Evolutionary conservation across 2,888 invertebrate species (phyloP), one percentile per base, ranked within the genome.

Genomic region (Anorthoa munda): DNA sequence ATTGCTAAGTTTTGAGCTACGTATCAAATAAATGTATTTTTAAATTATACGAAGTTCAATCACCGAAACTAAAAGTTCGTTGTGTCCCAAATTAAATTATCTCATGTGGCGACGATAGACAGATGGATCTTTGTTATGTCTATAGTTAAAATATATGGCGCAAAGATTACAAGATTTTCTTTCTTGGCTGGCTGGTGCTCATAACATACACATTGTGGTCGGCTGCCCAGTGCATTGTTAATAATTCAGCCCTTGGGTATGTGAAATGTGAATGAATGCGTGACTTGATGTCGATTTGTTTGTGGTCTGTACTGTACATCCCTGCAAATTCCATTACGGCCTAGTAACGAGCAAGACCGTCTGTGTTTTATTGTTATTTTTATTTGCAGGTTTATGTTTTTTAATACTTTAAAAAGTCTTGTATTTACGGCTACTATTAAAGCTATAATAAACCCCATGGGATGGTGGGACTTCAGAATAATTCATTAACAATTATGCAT

Each of bases 211-310:
- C 58, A 76, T 31, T 48, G 68, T 64, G 70, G 55, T 71, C 21
- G 39, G 48, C 48, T 59, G 60, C 26, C 31, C 55, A 48, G 66
- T 39, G 68, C 58, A 74, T 78, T 68, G 66, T 81, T 74, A 51
- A 74, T 60, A 67, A 66, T 67, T 70, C 53, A 69, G 73, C 72
- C 73, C 70, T 71, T 66, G 79, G 80, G 71, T 75, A 79, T 77
- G 74, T 81, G 76, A 79, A 77, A 80, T 78, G 72, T 82, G 79
- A 82, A 82, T 82, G 74, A 72, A 82, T 81, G 81, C 82, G 81
- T 83, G 85, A 82, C 82, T 80, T 79, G 79, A 86, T 84, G 80
- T 82, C 67, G 79, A 87, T 77, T 81, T 83, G 64, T 82, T 83
- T 81, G 77, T 79, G 79, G 80, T 78, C 46, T 56, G 72, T 66